phyloP scores from a whole-genome alignment of 2,113 vertebrate species.

The Ia io region DNA sequence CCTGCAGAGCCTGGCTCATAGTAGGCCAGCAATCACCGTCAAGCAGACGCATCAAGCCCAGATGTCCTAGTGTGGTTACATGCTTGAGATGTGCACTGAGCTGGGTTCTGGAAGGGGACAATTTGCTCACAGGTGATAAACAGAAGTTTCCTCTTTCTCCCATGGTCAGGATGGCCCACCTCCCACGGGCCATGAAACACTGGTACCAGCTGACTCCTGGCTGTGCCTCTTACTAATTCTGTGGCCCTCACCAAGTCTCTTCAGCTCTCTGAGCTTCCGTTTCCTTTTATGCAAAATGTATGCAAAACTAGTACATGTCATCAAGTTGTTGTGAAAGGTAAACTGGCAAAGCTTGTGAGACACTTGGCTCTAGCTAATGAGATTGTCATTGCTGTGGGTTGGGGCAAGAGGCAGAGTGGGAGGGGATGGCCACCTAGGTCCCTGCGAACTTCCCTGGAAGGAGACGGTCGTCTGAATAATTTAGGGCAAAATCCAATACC shows the following conservation, averaged over 20 bases:
- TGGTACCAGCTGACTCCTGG: not conserved
- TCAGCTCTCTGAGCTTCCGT: not conserved
- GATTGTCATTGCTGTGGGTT: not conserved
- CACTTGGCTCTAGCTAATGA: conserved; percentile 5
- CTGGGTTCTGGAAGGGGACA: not conserved
- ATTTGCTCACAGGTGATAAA: not conserved
- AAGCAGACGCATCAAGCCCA: not conserved
- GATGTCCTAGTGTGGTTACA: rapidly evolving
- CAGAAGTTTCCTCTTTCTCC: not conserved
- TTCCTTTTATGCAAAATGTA: conserved; percentile 68
- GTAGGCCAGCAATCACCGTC: not conserved
- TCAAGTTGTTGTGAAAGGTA: conserved; percentile 57
- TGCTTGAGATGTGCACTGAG: no score
- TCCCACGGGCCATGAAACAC: rapidly evolving
- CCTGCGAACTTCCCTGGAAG: conserved; percentile 12
- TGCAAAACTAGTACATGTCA: conserved; percentile 44
- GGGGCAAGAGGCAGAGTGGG: conserved; percentile 3
- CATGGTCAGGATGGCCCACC: not conserved
- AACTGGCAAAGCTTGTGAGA: conserved; percentile 47
- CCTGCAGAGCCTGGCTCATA: rapidly evolving
- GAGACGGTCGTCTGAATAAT: not conserved
- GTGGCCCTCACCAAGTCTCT: not conserved
- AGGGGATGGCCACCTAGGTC: not conserved
- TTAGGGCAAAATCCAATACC: not conserved
- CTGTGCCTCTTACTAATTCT: not conserved